Conservation (phyloP, 2,888 invertebrate genomes). For the Apodemia mormo region DNA sequence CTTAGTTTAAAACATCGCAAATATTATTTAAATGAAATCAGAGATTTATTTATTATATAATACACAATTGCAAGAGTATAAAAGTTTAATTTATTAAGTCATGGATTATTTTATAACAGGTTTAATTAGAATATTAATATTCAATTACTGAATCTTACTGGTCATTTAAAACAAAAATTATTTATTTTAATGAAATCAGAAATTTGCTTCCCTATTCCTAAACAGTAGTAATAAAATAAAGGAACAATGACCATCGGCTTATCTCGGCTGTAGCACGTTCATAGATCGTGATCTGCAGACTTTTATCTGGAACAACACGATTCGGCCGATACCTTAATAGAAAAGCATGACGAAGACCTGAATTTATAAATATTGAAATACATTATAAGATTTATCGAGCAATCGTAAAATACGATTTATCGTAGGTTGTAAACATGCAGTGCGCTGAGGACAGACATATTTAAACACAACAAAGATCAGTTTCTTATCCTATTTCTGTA, state of each 20-base stretch:
- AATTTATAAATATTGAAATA: slow-evolving; percentile 13
- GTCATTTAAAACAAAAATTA: no score
- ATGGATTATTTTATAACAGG: no score
- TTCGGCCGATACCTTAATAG: slow-evolving; percentile 8
- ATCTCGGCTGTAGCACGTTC: slow-evolving; percentile 9
- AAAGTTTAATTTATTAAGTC: no score
- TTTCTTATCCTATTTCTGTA: no score
- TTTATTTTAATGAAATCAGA: not conserved
- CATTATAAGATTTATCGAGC: not conserved
- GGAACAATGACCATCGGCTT: not conserved
- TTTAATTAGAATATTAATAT: no score
- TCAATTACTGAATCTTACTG: no score
- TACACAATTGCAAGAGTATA: no score
- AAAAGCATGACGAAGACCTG: slow-evolving; percentile 14
- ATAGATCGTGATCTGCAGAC: slow-evolving; percentile 12
- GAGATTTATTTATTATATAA: no score
- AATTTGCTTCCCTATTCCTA: not conserved
- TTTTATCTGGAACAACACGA: slow-evolving; percentile 15
- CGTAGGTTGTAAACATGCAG: not conserved
- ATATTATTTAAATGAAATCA: no score
- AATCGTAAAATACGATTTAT: not conserved
- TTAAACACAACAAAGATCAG: not conserved
- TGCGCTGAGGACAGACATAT: not conserved
- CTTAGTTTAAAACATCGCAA: no score
- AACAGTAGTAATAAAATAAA: not conserved